Base-by-base conservation (phyloP, 2,888 invertebrate genomes). In the Anoncus sp. region DNA sequence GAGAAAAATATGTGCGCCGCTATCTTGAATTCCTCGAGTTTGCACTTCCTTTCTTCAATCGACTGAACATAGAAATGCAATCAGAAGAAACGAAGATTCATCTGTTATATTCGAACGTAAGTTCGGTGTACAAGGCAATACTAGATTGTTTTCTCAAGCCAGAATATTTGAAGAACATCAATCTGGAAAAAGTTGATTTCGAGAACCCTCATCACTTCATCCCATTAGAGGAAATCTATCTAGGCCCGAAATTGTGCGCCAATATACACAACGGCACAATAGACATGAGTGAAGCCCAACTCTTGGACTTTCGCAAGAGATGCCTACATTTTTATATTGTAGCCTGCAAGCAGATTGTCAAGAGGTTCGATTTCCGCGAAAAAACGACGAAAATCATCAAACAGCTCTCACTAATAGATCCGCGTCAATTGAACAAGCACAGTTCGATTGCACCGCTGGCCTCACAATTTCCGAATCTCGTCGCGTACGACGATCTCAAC, bases 1-100 rank as follows among this genome's bases (percentile, higher is more conserved):
- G 31, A 18, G 69, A 69, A 31, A 55, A 59, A 16, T 59, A 59
- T 7, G 59, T 57, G 14, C 43, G 5, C 6, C 18, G 40, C 7
- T 57, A 69, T 14, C 47, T 69, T 1, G 43, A 47, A 31, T 69
- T 69, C 10, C 57, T 69, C 27, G 47, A 69, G 27, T 69, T 47
- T 38, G 51, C 57, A 9, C 51, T 74, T n/a, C 74, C 66, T 0
- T 66, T 74, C 18, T 74, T 74, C 49, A 47, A 49, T 14, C 9
- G 24, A 5, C 20, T 74, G 12, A 74, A 74, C 18, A 16, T 18
- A 6, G 74, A 74, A 31, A 74, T 74, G 59, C 74, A 74, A 57
- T 45, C 74, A 0, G 59, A 74, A 49, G 60, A 66, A 6, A 47
- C 74, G 5, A 74, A 66, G 22, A 66, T 74, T 22, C 66, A 74